A percentile compares a stretch with the other conserved stretches of the same genome.
These are phyloP conservation scores for Athripsodes cinereus DNA, from an alignment of 2,888 invertebrate species.

Conservation along the genomic window DNA sequence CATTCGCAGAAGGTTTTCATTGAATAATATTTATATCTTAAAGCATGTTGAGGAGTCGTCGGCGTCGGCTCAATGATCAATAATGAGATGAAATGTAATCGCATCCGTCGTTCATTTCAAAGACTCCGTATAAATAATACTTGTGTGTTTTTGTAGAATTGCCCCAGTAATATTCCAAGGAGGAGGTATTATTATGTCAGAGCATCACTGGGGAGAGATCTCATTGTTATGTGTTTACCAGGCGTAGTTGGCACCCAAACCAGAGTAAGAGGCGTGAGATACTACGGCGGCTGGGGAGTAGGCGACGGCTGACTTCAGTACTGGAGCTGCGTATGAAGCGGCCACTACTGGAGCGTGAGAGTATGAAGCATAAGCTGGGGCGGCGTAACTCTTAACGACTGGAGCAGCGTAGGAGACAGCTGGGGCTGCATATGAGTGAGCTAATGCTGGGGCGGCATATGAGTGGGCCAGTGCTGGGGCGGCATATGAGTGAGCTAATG, in stretches of 20 bases:
- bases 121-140: too few species aligned
- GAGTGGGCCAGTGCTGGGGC: slow-evolving; percentile 31
- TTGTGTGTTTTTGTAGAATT: too few species aligned
- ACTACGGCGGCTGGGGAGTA: slow-evolving; percentile 58
- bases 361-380: slow-evolving; percentile 38
- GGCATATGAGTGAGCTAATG: slow-evolving; percentile 25
- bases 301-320: slow-evolving; percentile 41
- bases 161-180: background rate
- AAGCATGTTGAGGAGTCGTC: too few species aligned
- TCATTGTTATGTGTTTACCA: slow-evolving; percentile 42
- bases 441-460: slow-evolving; percentile 25
- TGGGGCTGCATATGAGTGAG: slow-evolving; percentile 30
- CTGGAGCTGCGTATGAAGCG: slow-evolving; percentile 49
- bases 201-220: background rate
- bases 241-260: slow-evolving; percentile 57
- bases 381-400: slow-evolving; percentile 34
- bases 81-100: too few species aligned
- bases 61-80: too few species aligned
- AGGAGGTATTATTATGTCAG: background rate
- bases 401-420: slow-evolving; percentile 28
- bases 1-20: too few species aligned
- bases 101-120: too few species aligned
- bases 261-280: slow-evolving; percentile 60
- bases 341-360: slow-evolving; percentile 33
- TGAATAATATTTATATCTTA: too few species aligned